phyloP scores from a whole-genome alignment of 2,113 vertebrate species.

The Pelusios castaneus region DNA sequence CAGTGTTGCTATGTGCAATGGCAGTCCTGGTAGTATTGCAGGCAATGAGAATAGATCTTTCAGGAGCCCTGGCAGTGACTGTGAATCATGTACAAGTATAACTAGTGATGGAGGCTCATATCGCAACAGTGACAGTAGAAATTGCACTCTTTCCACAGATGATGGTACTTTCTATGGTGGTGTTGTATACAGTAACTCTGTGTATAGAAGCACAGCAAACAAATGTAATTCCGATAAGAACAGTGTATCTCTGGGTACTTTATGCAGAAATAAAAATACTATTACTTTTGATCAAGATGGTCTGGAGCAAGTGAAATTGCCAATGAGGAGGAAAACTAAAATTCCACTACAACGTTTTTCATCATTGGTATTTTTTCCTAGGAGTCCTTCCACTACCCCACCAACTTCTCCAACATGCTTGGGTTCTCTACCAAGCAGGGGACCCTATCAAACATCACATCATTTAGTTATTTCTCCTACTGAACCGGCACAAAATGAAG shows the following conservation, averaged over 20 bases:
- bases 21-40: conserved; percentile 60
- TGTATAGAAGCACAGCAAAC: neutral
- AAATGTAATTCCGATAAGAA: conserved; percentile 68
- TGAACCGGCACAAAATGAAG: conserved; percentile 75
- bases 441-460: conserved; percentile 81
- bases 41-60: conserved; percentile 72
- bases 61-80: conserved; percentile 78
- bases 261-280: conserved; percentile 80
- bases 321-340: conserved; percentile 75
- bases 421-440: conserved; percentile 70
- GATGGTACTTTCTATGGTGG: conserved; percentile 50
- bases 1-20: conserved; percentile 10
- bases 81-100: conserved; percentile 75
- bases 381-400: conserved; percentile 89
- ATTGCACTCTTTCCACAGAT: conserved; percentile 46
- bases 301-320: conserved; percentile 71
- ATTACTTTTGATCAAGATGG: conserved; percentile 83
- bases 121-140: conserved; percentile 80
- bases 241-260: conserved; percentile 77
- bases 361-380: conserved; percentile 93
- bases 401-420: conserved; percentile 86
- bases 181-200: conserved; percentile 31
- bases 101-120: conserved; percentile 85
- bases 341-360: conserved; percentile 91
- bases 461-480: conserved; percentile 77